Evolutionary conservation across 2,888 invertebrate genomes (phyloP).

Genomic region (Serrognathus titanus): DNA sequence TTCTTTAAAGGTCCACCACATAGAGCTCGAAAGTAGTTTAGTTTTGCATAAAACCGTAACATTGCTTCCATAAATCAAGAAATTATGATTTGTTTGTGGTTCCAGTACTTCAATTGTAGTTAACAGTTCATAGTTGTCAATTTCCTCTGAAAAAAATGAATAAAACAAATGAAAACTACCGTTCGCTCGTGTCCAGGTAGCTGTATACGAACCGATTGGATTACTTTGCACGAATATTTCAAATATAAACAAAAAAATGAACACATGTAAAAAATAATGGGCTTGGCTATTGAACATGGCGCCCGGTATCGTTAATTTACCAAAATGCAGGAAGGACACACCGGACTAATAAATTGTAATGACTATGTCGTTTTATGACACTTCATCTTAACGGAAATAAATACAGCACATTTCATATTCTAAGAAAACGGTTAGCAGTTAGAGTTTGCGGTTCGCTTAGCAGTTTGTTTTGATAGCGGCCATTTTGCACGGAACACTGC

Average conservation of each 20-base stretch:
- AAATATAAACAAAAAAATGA: constrained; percentile 37
- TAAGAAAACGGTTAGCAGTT: neutral
- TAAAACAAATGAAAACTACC: neutral
- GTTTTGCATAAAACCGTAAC: constrained; percentile 56
- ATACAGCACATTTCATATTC: neutral
- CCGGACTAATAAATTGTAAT: neutral
- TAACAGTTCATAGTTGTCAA: constrained; percentile 36
- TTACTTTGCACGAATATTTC: constrained; percentile 5
- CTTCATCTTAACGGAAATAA: neutral
- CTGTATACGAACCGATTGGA: constrained; percentile 7
- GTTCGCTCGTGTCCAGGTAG: neutral
- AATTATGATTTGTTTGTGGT: constrained; percentile 31
- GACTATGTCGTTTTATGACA: neutral
- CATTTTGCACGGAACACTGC: constrained; percentile 1
- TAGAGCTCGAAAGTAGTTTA: constrained; percentile 49
- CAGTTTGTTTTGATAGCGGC: neutral
- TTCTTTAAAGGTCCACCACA: constrained; percentile 60
- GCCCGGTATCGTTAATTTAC: constrained; percentile 22
- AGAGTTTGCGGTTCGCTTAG: neutral
- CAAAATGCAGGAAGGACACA: neutral
- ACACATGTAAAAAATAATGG: constrained; percentile 41
- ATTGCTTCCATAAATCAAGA: constrained; percentile 49
- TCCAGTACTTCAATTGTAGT: constrained; percentile 45
- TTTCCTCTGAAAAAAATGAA: constrained; percentile 17
- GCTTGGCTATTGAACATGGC: constrained; percentile 49